Evolutionary conservation across 2,888 invertebrate genomes (phyloP).

Genomic region (Dryadula phaetusa): DNA sequence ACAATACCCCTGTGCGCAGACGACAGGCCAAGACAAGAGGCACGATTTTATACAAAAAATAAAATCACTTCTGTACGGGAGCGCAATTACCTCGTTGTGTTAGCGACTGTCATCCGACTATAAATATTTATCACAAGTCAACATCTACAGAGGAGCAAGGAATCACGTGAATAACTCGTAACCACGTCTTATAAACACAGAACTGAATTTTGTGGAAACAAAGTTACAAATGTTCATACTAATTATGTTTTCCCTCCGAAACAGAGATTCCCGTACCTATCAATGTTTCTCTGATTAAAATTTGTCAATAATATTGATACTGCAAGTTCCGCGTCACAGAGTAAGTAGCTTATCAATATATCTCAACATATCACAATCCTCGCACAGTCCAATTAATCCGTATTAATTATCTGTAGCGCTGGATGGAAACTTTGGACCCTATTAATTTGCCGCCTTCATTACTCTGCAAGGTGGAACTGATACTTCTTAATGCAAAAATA

Average conservation of each 20-base stretch:
- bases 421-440: constrained; percentile 83
- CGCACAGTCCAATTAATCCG: constrained; percentile 67
- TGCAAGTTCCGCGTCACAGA: constrained; percentile 68
- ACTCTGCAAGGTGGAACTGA: constrained; percentile 73
- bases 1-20: constrained; percentile 75
- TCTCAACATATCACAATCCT: constrained; percentile 71
- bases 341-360: constrained; percentile 66
- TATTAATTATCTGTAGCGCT: constrained; percentile 68
- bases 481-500: constrained; percentile 61
- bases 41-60: constrained; percentile 83
- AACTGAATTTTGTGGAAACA: constrained; percentile 33
- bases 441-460: constrained; percentile 67
- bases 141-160: constrained; percentile 67
- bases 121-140: constrained; percentile 79
- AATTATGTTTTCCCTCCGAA: constrained; percentile 80
- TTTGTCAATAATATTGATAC: constrained; percentile 56
- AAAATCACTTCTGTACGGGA: constrained; percentile 81
- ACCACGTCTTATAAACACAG: constrained; percentile 29
- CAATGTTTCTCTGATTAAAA: constrained; percentile 68
- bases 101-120: constrained; percentile 81
- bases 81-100: constrained; percentile 71
- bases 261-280: constrained; percentile 83
- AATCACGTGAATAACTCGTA: constrained; percentile 53
- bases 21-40: constrained; percentile 84
- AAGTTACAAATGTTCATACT: constrained; percentile 51